Base-by-base conservation (phyloP, 2,797 vertebrate genomes). In the Erethizon dorsatum region DNA sequence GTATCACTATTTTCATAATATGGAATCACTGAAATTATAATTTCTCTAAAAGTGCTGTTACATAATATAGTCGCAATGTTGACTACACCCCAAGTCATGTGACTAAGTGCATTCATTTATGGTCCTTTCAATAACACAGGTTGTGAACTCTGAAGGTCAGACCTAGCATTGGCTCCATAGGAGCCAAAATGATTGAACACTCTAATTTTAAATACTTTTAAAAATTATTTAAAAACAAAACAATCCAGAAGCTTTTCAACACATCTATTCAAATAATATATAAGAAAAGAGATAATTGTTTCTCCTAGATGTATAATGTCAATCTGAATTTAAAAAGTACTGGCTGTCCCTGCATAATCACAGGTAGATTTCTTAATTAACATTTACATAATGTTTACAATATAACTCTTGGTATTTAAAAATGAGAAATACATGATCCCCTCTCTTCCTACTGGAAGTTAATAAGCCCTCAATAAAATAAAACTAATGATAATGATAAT, bases 361-460 rank as follows among this genome's bases (percentile, higher is more conserved):
- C 37, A 37, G 18, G 12, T 37, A 95, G 69, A 79, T 41, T 93
- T 91, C 56, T 96, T 80, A 97, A 87, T 90, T 95, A 92, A 93
- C 50, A 93, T 85, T 84, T 91, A 80, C 12, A 73, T 91, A 90
- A 95, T 83, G 28, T 52, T 86, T 93, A 79, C n/a, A 91, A 83
- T 33, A 50, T 37, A 73, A 5, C 31, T 7, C 33, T 56, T 92
- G n/a, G 20, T 50, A 73, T 90, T 92, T 96, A 87, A 87, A 56
- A 87, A 92, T 41, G 59, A 59, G 41, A 96, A 71, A 73, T 79
- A 47, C 11, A 73, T 54, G 56, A 59, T 37, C 63, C 78, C 14
- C 50, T 67, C 37, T 87, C 37, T 87, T 75, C 78, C 14, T 88
- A 10, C 71, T 88, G 61, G 20, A 96, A 90, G 93, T 45, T 84